Base-by-base conservation (phyloP, 2,888 invertebrate genomes). In the Andrena bucephala region DNA sequence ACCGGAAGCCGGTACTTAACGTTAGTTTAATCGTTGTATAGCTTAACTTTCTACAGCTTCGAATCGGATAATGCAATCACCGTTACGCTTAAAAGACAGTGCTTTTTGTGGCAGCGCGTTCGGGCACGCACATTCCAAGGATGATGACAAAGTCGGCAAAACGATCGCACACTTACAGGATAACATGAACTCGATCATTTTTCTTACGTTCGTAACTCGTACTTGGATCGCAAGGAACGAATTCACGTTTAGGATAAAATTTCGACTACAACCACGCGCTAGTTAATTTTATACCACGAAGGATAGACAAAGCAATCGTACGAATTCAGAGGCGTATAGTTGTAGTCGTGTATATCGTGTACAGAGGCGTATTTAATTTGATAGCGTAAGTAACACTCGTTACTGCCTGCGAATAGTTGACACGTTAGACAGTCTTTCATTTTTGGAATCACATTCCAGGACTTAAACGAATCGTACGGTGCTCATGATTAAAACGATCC, bases 371-470 rank as follows among this genome's bases (percentile, higher is more conserved):
- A 54, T 13, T 29, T 54, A 60, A 2, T 10, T 50, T 10, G n/a
- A 8, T 62, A 65, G 57, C 24, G 50, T 52, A 60, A 65, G 59
- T 42, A 24, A 65, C 50, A 16, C 29, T 72, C 20, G 42, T 31
- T 54, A 81, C 42, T 66, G 65, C 72, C 42, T 70, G 10, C 16
- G 50, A 10, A 66, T 20, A 29, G 29, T 65, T 52, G 24, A 65
- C 42, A 4, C 27, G 54, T 52, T 76, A 59, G 27, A 29, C 33
- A 24, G 54, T 73, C 54, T 59, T 70, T 75, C 65, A 77, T 84
- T 86, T 57, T 85, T 85, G 83, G 83, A 86, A 82, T 84, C 73
- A 89, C 90, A 91, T 91, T 91, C 91, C 90, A 89, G 63, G 72
- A 81, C 71, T 67, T 73, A 81, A 80, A 81, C 62, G 65, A 78